A percentile compares a stretch with the other conserved stretches of the same genome.
Conservation (phyloP, 2,888 invertebrate genomes). For the Pedicia rivosa region DNA sequence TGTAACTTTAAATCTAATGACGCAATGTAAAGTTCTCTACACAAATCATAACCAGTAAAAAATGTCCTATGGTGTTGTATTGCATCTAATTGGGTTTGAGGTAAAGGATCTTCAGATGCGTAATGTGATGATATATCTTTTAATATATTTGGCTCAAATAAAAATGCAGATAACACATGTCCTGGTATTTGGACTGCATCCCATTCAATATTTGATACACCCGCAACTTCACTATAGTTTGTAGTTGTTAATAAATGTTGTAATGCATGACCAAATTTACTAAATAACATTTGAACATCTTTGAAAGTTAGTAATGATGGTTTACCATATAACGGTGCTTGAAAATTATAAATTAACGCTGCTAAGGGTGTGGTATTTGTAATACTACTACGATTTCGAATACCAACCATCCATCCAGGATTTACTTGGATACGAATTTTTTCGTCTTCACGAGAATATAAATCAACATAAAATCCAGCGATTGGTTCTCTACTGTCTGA, state of each 20-base stretch:
- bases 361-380: constrained; percentile 54
- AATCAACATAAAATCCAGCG: constrained; percentile 77
- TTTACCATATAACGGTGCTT: constrained; percentile 41
- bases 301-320: constrained; percentile 57
- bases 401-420: constrained; percentile 63
- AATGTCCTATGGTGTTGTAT: constrained; percentile 49
- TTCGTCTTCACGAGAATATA: constrained; percentile 49
- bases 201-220: constrained; percentile 81
- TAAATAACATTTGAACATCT: constrained; percentile 62
- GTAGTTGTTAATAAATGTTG: constrained; percentile 73
- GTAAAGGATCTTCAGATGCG: constrained; percentile 52
- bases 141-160: constrained; percentile 45
- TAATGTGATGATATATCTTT: constrained; percentile 57
- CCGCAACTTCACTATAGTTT: constrained; percentile 70
- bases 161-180: constrained; percentile 67
- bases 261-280: constrained; percentile 73
- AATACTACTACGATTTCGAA: constrained; percentile 51
- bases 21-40: constrained; percentile 64
- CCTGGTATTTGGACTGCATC: constrained; percentile 77
- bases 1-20: constrained; percentile 72
- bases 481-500: constrained; percentile 33
- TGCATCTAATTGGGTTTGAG: constrained; percentile 45
- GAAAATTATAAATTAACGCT: constrained; percentile 72
- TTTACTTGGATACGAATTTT: constrained; percentile 37
- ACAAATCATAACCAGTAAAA: constrained; percentile 64